These are phyloP conservation scores for Sinohyriopsis cumingii DNA, from an alignment of 2,888 invertebrate species.

Conservation along the genomic window DNA sequence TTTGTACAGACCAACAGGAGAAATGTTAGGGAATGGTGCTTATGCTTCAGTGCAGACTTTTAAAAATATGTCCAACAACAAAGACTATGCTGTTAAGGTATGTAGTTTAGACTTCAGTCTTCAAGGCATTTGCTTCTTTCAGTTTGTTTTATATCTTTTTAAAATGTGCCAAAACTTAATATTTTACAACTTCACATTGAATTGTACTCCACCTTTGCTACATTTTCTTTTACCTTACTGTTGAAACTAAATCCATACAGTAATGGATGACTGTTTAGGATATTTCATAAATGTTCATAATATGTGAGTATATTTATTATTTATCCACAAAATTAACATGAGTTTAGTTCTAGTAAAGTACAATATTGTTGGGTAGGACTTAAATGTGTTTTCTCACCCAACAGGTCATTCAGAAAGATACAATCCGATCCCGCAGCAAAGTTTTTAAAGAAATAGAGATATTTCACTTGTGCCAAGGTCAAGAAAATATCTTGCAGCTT, in stretches of 20 bases:
- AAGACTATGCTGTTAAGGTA: slow-evolving; percentile 95
- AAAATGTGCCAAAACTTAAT: not conserved
- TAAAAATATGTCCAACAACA: slow-evolving; percentile 89
- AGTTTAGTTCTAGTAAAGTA: too few species aligned
- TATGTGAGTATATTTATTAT: too few species aligned
- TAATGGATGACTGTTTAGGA: too few species aligned
- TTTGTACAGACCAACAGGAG: slow-evolving; percentile 94
- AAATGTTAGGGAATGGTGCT: slow-evolving; percentile 96
- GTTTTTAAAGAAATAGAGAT: slow-evolving; percentile 99
- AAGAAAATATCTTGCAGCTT: slow-evolving; percentile 97
- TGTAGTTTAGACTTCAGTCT: slow-evolving; percentile 7
- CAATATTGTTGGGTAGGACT: too few species aligned
- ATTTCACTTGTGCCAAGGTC: slow-evolving; percentile 97
- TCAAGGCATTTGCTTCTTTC: not conserved
- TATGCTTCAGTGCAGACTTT: slow-evolving; percentile 97
- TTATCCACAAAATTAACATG: too few species aligned
- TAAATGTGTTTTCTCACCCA: slow-evolving; percentile 12
- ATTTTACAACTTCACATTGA: not conserved
- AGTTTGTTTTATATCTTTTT: slow-evolving; percentile 5
- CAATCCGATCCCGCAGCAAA: slow-evolving; percentile 93
- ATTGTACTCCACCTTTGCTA: too few species aligned
- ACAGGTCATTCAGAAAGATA: slow-evolving; percentile 92
- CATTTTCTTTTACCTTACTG: too few species aligned
- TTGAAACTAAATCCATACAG: too few species aligned
- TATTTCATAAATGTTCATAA: too few species aligned